Evolutionary conservation across 2,797 vertebrate species (phyloP).

Genomic region (Podarcis lilfordi): DNA sequence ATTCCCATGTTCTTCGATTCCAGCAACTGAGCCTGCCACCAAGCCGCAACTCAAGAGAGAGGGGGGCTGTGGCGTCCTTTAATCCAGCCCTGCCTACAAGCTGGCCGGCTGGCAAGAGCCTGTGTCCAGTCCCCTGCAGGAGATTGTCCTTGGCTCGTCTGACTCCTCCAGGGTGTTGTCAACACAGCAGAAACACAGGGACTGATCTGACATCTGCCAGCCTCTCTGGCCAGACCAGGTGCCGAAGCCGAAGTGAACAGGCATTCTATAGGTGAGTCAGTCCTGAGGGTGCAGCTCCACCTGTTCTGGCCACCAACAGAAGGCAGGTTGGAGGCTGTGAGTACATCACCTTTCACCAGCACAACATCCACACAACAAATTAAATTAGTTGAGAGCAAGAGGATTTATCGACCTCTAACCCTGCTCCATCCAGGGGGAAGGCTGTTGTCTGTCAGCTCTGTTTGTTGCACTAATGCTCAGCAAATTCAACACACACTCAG

Average conservation of each 20-base stretch:
- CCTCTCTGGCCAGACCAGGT: not conserved
- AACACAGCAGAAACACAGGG: not conserved
- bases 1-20: not conserved
- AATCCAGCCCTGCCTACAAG: not conserved
- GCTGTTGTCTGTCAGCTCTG: not conserved
- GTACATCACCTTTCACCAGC: not conserved
- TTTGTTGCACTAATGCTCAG: not conserved
- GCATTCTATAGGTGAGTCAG: not conserved
- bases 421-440: not conserved
- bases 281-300: not conserved
- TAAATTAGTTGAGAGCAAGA: constrained; percentile 5
- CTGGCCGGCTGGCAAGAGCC: not conserved
- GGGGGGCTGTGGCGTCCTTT: not conserved
- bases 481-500: not conserved
- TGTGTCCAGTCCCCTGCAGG: too few species aligned
- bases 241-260: not conserved
- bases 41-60: not conserved
- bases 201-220: not conserved
- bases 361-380: not conserved
- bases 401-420: not conserved
- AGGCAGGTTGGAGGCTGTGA: not conserved
- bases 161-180: not conserved
- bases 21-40: not conserved
- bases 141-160: not conserved
- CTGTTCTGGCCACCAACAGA: not conserved